Percentiles rank a stretch among this genome's conserved stretches.
These are phyloP conservation scores for Amblyjoppa proteus DNA, from an alignment of 2,888 invertebrate genomes.

Conservation along the genomic window DNA sequence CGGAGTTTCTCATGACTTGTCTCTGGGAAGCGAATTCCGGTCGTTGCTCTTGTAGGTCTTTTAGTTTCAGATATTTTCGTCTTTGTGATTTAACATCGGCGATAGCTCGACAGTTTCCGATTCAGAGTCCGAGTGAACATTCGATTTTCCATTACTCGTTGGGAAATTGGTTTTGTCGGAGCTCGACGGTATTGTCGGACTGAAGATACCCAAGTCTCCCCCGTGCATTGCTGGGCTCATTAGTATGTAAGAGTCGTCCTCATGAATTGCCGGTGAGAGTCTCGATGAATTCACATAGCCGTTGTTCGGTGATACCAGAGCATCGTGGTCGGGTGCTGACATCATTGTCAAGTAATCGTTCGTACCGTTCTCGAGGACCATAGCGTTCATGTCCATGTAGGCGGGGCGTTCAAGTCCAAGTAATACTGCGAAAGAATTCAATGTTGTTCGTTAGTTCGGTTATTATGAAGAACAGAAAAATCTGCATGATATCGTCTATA, in stretches of 20 bases:
- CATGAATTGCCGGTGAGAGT: slow-evolving; percentile 69
- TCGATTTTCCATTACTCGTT: slow-evolving; percentile 24
- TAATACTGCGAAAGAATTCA: slow-evolving; percentile 89
- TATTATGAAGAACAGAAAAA: too few species aligned
- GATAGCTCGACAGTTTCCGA: slow-evolving; percentile 77
- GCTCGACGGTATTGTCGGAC: slow-evolving; percentile 85
- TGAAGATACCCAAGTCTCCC: slow-evolving; percentile 85
- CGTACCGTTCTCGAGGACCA: slow-evolving; percentile 86
- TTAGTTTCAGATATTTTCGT: slow-evolving; percentile 82
- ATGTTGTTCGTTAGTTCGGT: neutral
- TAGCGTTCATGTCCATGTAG: slow-evolving; percentile 90
- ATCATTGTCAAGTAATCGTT: slow-evolving; percentile 92
- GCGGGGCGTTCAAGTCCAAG: slow-evolving; percentile 93
- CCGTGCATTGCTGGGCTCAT: slow-evolving; percentile 86
- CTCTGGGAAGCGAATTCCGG: slow-evolving; percentile 80
- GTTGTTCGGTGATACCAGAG: slow-evolving; percentile 87
- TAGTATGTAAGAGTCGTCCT: slow-evolving; percentile 86
- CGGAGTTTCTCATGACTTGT: slow-evolving; percentile 70
- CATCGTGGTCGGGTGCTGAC: slow-evolving; percentile 91
- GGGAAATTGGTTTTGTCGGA: slow-evolving; percentile 86
- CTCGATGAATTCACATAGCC: slow-evolving; percentile 86
- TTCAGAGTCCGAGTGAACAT: slow-evolving; percentile 75
- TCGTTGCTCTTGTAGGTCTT: slow-evolving; percentile 80
- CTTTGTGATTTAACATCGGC: slow-evolving; percentile 80
- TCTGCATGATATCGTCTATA: too few species aligned